Evolutionary conservation across 2,113 vertebrate genomes (phyloP), one percentile per base, ranked within the genome.

Genomic region (Ellobius talpinus): DNA sequence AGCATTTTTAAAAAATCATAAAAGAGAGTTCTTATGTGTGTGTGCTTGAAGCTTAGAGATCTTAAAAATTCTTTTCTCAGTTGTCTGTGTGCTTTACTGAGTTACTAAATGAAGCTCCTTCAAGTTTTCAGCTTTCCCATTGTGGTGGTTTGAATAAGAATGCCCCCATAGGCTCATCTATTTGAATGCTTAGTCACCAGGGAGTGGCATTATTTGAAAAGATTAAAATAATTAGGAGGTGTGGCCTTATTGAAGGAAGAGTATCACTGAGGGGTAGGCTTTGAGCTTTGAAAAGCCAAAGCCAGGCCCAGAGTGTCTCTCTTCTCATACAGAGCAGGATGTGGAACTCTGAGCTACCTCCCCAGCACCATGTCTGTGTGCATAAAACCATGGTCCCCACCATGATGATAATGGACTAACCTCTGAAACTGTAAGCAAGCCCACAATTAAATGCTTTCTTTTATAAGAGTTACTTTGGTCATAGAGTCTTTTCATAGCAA

Each of bases 81-180:
- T 58, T 84, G 14, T 65, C 45, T 86, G 7, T 87, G 17, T 70
- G 7, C 21, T 90, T 70, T 96, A 39, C 50, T 86, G 72, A 72
- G n/a, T 92, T 91, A 91, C 72, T 88, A 23, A 73, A 42, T 73
- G 19, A 87, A 88, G 42, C 90, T 93, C 66, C 72, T 63, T 70
- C 73, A 87, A 29, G 31, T 87, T 87, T 88, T 86, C 7, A 82
- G 70, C 58, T 88, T 84, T 74, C 87, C 81, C 89, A n/a, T 68
- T 72, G 68, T 72, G 68, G 14, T 72, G 11, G 68, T n/a, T 70
- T 72, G 36, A 72, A n/a, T 72, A 19, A n/a, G 68, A 72, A 72
- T n/a, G 68, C 4, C 12, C 66, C 66, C 66, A 31, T 68, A 68
- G 13, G 11, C 31, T 12, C 31, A 68, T 61, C 58, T 61, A 23